A percentile compares a stretch with the other conserved stretches of the same genome.
These are phyloP conservation scores for Anomalospiza imberbis DNA, from an alignment of 2,797 vertebrate species.

Conservation along the genomic window DNA sequence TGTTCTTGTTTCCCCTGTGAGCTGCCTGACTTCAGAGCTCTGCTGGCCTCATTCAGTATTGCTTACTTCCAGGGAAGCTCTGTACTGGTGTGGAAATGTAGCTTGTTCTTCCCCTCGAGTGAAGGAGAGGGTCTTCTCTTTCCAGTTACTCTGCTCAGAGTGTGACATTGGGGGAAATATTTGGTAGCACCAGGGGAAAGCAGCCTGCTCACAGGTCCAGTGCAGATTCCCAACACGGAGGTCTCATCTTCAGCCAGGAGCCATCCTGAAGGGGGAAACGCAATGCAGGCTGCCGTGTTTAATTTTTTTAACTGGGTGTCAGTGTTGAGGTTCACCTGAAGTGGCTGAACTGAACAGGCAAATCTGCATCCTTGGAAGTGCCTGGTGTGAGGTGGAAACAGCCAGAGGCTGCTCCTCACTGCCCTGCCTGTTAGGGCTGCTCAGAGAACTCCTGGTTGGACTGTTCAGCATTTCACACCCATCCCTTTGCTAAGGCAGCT, in stretches of 20 bases:
- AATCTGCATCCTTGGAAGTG: neutral
- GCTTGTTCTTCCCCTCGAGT: neutral
- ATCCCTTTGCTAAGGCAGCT: neutral
- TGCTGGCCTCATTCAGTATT: neutral
- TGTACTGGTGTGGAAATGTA: neutral
- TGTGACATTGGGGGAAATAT: fast-evolving
- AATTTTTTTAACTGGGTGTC: neutral
- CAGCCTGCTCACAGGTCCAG: neutral
- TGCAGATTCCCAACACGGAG: neutral
- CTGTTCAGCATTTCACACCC: neutral
- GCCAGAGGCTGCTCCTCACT: neutral
- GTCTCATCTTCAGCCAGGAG: neutral
- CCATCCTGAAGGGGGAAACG: neutral
- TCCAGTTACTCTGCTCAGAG: neutral
- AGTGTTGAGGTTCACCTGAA: neutral
- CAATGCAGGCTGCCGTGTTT: neutral
- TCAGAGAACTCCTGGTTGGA: neutral
- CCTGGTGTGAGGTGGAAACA: too few relatives aligned
- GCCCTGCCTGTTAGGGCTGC: neutral
- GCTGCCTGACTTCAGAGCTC: neutral
- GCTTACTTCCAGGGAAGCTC: neutral
- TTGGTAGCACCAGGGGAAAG: neutral
- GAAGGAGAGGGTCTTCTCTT: neutral
- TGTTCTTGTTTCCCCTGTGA: neutral
- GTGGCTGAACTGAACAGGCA: neutral